Percentiles rank a stretch among this genome's conserved stretches.
Conservation (phyloP, 2,113 vertebrate genomes). For the Ameiurus melas region DNA sequence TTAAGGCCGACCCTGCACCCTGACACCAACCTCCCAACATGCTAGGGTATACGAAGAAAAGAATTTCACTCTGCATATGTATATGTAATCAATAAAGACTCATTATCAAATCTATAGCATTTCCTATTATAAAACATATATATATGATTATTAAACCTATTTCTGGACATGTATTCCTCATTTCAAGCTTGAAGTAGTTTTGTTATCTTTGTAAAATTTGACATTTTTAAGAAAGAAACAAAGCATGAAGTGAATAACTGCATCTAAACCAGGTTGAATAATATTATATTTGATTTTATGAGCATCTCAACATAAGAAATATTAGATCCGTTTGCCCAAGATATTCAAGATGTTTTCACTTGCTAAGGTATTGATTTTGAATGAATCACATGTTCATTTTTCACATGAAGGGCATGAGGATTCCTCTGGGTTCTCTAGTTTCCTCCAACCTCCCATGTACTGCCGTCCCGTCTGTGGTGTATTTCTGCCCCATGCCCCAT, state of each 20-base stretch:
- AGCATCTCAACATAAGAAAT: neutral
- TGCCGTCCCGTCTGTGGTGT: neutral
- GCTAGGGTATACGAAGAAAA: no score
- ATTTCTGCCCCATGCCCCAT: neutral
- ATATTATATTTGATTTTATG: neutral
- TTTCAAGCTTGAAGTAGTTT: neutral
- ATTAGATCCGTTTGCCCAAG: no score
- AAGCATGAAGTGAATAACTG: neutral
- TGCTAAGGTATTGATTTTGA: neutral
- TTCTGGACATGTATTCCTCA: neutral
- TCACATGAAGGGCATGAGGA: neutral
- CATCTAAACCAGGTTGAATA: neutral
- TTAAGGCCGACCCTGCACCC: no score
- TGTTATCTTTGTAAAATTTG: neutral
- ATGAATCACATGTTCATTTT: neutral
- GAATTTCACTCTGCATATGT: no score
- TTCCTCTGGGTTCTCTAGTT: neutral
- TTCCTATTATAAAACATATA: neutral
- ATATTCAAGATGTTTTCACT: no score
- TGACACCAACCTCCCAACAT: no score
- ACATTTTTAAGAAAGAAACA: neutral
- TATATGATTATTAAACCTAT: no score
- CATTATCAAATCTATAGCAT: no score
- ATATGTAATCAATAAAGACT: no score
- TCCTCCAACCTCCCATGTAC: neutral